Evolutionary conservation across 1,140 invertebrate genomes (phyloP).

Genomic region (Polyergus mexicanus): DNA sequence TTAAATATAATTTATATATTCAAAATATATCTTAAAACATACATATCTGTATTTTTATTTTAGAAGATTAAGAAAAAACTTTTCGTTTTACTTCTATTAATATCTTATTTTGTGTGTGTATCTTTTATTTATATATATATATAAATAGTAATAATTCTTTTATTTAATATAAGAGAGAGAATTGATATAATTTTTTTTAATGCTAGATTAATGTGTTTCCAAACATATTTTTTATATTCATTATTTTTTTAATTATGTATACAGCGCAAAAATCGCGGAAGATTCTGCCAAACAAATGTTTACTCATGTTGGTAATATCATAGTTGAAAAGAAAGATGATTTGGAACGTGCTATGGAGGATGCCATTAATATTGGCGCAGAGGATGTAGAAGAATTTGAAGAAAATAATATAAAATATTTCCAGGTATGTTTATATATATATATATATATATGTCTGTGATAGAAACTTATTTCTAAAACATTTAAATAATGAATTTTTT

Average conservation of each 20-base stretch:
- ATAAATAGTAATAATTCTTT: too few relatives aligned
- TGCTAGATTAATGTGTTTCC: not conserved
- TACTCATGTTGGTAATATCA: slow-evolving; percentile 86
- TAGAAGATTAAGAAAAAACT: not conserved
- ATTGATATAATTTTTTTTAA: not conserved
- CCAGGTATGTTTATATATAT: slow-evolving; percentile 77
- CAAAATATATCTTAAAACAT: slow-evolving; percentile 74
- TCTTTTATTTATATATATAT: not conserved
- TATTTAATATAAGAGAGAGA: not conserved
- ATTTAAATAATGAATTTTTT: too few relatives aligned
- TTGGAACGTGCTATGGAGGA: slow-evolving; percentile 88
- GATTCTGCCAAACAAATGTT: slow-evolving; percentile 84
- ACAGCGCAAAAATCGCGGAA: slow-evolving; percentile 75
- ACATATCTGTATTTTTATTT: slow-evolving; percentile 67
- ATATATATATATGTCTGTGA: not conserved
- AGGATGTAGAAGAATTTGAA: slow-evolving; percentile 87
- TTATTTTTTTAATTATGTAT: slow-evolving; percentile 5
- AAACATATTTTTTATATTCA: not conserved
- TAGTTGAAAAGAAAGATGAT: slow-evolving; percentile 80
- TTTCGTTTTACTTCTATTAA: not conserved
- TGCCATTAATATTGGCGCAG: slow-evolving; percentile 89
- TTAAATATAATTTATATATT: not conserved
- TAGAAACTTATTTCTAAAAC: too few relatives aligned
- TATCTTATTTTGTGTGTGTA: not conserved
- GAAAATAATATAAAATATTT: slow-evolving; percentile 81